phyloP scores from a whole-genome alignment of 2,888 invertebrate species.

The Dugesia japonica region DNA sequence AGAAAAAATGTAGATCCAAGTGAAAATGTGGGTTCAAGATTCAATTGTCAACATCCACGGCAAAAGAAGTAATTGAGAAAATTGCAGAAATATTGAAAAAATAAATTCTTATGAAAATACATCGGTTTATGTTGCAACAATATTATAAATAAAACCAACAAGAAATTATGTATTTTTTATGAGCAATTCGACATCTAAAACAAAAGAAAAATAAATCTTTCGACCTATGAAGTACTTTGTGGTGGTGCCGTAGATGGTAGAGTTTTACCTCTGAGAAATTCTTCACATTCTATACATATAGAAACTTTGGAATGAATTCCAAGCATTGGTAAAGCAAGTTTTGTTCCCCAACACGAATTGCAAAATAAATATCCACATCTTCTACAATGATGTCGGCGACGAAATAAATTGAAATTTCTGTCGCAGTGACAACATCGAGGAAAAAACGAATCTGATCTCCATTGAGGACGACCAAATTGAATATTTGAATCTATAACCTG shows the following conservation, averaged over 20 bases:
- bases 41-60: too few species aligned
- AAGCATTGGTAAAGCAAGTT: neutral
- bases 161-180: too few species aligned
- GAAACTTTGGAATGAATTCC: constrained; percentile 26
- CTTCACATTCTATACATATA: constrained; percentile 24
- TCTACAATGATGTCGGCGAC: constrained; percentile 83
- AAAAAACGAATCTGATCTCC: neutral
- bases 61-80: too few species aligned
- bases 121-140: too few species aligned
- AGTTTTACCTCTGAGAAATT: neutral
- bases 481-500: neutral
- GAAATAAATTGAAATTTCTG: constrained; percentile 74
- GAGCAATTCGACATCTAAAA: too few species aligned
- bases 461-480: neutral
- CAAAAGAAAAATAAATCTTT: too few species aligned
- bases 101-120: too few species aligned
- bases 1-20: too few species aligned
- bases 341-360: constrained; percentile 17
- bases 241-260: neutral
- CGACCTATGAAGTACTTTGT: neutral
- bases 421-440: constrained; percentile 25
- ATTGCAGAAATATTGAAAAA: too few species aligned
- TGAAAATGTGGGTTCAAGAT: too few species aligned
- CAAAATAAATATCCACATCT: constrained; percentile 62
- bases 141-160: too few species aligned